Evolutionary conservation across 2,797 vertebrate species (phyloP).

Genomic region (Notolabrus celidotus): DNA sequence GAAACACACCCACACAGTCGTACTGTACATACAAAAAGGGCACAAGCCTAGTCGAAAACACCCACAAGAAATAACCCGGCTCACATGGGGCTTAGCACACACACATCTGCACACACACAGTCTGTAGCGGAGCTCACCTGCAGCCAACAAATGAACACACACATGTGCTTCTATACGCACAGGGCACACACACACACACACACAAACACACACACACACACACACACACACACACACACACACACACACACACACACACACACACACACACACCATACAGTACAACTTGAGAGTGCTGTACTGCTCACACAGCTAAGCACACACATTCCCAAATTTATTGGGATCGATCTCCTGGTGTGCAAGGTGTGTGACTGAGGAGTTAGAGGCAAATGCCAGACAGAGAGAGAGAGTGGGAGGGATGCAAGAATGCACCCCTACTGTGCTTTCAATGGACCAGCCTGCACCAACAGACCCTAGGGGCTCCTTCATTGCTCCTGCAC

Average conservation of each 20-base stretch:
- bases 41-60: slow-evolving; percentile 44
- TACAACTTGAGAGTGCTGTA: slow-evolving; percentile 5
- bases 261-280: slow-evolving; percentile 9
- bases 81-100: slow-evolving; percentile 31
- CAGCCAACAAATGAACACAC: slow-evolving; percentile 52
- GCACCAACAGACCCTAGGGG: slow-evolving; percentile 59
- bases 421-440: slow-evolving; percentile 85
- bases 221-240: slow-evolving; percentile 19
- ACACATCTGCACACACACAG: slow-evolving; percentile 17
- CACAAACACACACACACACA: slow-evolving; percentile 38
- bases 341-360: slow-evolving; percentile 69
- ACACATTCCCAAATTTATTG: slow-evolving; percentile 71
- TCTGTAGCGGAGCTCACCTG: slow-evolving; percentile 54
- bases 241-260: slow-evolving; percentile 19
- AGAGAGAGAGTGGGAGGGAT: slow-evolving; percentile 79
- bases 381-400: slow-evolving; percentile 48
- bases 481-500: slow-evolving; percentile 46
- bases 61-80: slow-evolving; percentile 51
- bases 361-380: slow-evolving; percentile 80
- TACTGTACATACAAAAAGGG: slow-evolving; percentile 69
- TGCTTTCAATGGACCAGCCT: slow-evolving; percentile 65
- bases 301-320: slow-evolving; percentile 27
- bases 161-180: not conserved
- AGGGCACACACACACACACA: slow-evolving; percentile 2
- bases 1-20: slow-evolving; percentile 77